Evolutionary conservation across 2,888 invertebrate genomes (phyloP).

Genomic region (Pycnomerus fuliginosus): DNA sequence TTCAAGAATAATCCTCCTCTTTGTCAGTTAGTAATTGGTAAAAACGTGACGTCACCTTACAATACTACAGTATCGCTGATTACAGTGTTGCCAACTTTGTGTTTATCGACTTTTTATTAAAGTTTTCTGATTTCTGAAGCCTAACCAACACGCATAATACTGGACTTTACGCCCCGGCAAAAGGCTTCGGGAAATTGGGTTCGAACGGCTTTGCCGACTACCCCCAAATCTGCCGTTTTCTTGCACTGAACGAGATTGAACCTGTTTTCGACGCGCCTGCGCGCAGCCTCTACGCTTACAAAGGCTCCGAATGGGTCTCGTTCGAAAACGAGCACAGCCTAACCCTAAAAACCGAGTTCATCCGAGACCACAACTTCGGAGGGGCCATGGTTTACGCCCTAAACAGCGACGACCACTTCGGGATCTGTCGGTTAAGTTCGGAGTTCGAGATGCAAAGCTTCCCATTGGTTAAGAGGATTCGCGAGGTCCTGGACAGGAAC

Average conservation of each 20-base stretch:
- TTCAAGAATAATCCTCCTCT: too few relatives aligned
- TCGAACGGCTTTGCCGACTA: slow-evolving; percentile 69
- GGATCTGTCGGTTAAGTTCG: slow-evolving; percentile 60
- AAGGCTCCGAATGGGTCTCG: slow-evolving; percentile 76
- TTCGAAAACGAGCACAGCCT: slow-evolving; percentile 75
- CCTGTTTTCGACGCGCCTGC: slow-evolving; percentile 66
- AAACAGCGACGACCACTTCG: slow-evolving; percentile 75
- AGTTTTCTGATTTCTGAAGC: slow-evolving; percentile 57
- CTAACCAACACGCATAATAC: slow-evolving; percentile 68
- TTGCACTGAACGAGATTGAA: slow-evolving; percentile 56
- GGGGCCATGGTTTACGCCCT: slow-evolving; percentile 85
- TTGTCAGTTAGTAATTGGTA: background rate
- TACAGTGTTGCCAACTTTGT: background rate
- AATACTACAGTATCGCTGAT: too few relatives aligned
- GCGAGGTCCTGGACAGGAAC: slow-evolving; percentile 16
- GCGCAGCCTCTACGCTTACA: slow-evolving; percentile 75
- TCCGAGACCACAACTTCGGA: slow-evolving; percentile 63
- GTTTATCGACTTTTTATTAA: too few relatives aligned
- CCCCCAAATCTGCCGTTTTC: slow-evolving; percentile 68
- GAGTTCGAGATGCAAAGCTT: slow-evolving; percentile 11
- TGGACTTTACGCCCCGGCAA: slow-evolving; percentile 69
- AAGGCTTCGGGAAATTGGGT: slow-evolving; percentile 68
- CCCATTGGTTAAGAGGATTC: slow-evolving; percentile 16
- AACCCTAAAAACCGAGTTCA: slow-evolving; percentile 62
- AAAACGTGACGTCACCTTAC: too few relatives aligned